Conservation (phyloP, 1,140 invertebrate genomes). For the Drosophila grimshawi region DNA sequence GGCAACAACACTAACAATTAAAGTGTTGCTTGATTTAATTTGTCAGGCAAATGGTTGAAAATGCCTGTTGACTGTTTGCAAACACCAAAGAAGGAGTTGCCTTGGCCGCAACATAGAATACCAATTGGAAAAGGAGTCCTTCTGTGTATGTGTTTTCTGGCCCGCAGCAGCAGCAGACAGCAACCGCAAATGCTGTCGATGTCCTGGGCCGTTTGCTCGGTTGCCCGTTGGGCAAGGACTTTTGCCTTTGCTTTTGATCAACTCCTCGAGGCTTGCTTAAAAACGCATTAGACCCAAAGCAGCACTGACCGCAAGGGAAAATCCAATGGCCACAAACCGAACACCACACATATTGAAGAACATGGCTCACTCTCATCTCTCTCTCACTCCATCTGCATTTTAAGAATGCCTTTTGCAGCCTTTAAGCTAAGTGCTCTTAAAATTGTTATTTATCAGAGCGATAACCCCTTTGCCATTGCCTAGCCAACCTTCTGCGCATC, state of each 20-base stretch:
- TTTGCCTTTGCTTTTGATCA: constrained; percentile 65
- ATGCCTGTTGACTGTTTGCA: constrained; percentile 62
- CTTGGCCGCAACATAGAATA: not conserved
- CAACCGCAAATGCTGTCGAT: constrained; percentile 27
- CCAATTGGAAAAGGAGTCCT: no score
- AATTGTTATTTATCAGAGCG: constrained; percentile 4
- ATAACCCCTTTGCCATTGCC: constrained; percentile 1
- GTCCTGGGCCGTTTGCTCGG: constrained; percentile 3
- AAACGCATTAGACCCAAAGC: constrained; percentile 60
- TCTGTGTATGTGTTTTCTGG: constrained; percentile 2
- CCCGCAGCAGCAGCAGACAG: constrained; percentile 15
- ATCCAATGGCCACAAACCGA: constrained; percentile 5
- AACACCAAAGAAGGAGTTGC: constrained; percentile 37
- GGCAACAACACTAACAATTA: constrained; percentile 37
- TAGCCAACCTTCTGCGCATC: not conserved
- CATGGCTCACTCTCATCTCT: not conserved
- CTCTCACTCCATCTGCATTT: not conserved
- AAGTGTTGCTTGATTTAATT: constrained; percentile 70
- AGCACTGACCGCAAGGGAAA: constrained; percentile 67
- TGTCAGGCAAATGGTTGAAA: constrained; percentile 42
- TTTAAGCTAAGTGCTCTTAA: constrained; percentile 7
- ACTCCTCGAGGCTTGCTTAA: constrained; percentile 58
- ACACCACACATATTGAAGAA: constrained; percentile 12
- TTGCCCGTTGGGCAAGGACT: not conserved
- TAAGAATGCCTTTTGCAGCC: constrained; percentile 8